phyloP scores from a whole-genome alignment of 2,888 invertebrate genomes.

The Villa cingulata region DNA sequence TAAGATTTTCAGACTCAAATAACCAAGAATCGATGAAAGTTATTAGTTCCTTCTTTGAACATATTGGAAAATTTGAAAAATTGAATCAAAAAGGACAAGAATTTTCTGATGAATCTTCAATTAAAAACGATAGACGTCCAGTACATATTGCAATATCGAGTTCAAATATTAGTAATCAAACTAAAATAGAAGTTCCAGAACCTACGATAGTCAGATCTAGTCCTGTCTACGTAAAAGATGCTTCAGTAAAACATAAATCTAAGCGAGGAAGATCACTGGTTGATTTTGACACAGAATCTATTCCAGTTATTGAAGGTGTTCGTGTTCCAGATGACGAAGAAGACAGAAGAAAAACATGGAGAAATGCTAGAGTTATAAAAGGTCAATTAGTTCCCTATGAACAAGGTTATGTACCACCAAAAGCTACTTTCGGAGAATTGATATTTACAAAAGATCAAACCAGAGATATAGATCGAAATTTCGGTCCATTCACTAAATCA shows the following conservation, averaged over 20 bases:
- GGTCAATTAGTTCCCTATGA: slow-evolving; percentile 66
- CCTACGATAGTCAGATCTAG: slow-evolving; percentile 56
- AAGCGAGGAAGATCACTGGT: slow-evolving; percentile 52
- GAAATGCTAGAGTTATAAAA: slow-evolving; percentile 78
- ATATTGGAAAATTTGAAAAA: slow-evolving; percentile 14
- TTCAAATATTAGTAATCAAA: slow-evolving; percentile 37
- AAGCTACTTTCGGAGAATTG: slow-evolving; percentile 10
- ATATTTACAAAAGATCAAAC: slow-evolving; percentile 7
- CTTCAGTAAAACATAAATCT: slow-evolving; percentile 21
- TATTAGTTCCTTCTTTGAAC: slow-evolving; percentile 18
- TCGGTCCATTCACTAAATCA: slow-evolving; percentile 48
- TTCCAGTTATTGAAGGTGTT: slow-evolving; percentile 68
- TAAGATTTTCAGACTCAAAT: slow-evolving; percentile 12
- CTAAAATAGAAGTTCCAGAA: slow-evolving; percentile 45
- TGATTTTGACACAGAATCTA: slow-evolving; percentile 53
- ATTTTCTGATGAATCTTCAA: slow-evolving; percentile 23
- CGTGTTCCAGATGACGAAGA: slow-evolving; percentile 74
- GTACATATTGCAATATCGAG: slow-evolving; percentile 41
- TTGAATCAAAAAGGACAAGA: slow-evolving; percentile 3
- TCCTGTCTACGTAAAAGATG: slow-evolving; percentile 43
- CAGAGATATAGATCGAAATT: slow-evolving; percentile 20
- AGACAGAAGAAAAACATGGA: slow-evolving; percentile 65
- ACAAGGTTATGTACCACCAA: slow-evolving; percentile 49
- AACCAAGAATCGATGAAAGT: slow-evolving; percentile 14
- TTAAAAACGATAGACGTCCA: slow-evolving; percentile 43